Conservation (phyloP, 1,140 invertebrate genomes). For the Lasioglossum baleicum region DNA sequence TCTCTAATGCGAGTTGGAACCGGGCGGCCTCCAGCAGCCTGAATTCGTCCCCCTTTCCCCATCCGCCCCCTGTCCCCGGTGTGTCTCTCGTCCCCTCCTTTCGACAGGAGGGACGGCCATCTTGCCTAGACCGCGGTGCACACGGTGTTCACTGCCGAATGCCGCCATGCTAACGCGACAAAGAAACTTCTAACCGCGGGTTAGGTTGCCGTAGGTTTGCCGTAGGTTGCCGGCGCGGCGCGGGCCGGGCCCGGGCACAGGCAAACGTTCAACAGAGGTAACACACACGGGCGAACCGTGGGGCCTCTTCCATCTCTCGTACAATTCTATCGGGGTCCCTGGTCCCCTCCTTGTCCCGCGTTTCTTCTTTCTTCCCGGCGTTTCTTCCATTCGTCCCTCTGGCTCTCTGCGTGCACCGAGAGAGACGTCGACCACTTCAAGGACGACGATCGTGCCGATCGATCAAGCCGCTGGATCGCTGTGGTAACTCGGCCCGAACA, state of each 20-base stretch:
- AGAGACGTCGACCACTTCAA: conserved; percentile 71
- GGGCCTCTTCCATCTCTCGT: conserved; percentile 36
- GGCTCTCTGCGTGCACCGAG: conserved; percentile 36
- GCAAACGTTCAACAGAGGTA: too few relatives aligned
- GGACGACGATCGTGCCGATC: conserved; percentile 67
- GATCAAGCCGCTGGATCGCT: conserved; percentile 58
- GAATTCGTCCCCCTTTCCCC: conserved; percentile 59
- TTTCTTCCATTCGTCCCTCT: conserved; percentile 18
- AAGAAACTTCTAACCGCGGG: conserved; percentile 71
- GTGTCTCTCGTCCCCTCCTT: conserved; percentile 51
- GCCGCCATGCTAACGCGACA: conserved; percentile 65
- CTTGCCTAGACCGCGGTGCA: conserved; percentile 53
- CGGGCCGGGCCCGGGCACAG: too few relatives aligned
- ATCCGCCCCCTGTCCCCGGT: conserved; percentile 45
- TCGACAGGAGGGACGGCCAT: conserved; percentile 54
- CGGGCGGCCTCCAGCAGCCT: conserved; percentile 77
- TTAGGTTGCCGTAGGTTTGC: conserved; percentile 62
- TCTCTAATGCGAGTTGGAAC: conserved; percentile 78
- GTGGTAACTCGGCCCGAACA: conserved; percentile 52
- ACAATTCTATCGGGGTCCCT: too few relatives aligned
- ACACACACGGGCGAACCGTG: conserved; percentile 7
- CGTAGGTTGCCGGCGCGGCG: conserved; percentile 51
- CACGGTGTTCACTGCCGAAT: conserved; percentile 56
- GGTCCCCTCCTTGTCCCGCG: background rate
- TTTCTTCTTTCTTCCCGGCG: conserved; percentile 20